Evolutionary conservation across 35 echinoderm and acorn worm genomes (phyloP).

Genomic region (Hemicentrotus pulcherrimus): DNA sequence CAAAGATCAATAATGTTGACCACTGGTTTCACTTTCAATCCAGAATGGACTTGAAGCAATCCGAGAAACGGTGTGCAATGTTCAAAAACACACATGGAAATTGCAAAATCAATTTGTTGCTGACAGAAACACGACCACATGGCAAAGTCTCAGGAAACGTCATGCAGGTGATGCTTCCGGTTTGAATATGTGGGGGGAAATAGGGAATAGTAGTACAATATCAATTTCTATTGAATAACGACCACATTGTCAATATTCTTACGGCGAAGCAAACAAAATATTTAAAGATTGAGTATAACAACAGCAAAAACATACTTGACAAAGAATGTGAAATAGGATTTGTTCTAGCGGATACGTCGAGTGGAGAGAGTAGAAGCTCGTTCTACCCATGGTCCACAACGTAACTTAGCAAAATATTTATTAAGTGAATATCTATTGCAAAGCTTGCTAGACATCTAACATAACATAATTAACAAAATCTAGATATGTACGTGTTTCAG

Average conservation of each 20-base stretch:
- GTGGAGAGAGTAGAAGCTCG: no score
- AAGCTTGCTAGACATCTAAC: neutral
- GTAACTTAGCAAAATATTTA: neutral
- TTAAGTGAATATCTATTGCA: neutral
- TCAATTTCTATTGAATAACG: neutral
- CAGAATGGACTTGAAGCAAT: neutral
- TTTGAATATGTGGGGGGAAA: neutral
- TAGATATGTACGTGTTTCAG: neutral
- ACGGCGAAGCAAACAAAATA: neutral
- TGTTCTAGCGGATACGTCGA: neutral
- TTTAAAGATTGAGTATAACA: neutral
- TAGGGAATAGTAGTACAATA: neutral
- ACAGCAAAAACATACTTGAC: neutral
- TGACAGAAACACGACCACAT: neutral
- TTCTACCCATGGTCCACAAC: neutral
- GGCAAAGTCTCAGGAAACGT: neutral
- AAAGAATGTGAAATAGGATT: neutral
- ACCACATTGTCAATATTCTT: neutral
- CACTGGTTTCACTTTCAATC: no score
- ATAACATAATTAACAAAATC: neutral
- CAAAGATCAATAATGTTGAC: no score
- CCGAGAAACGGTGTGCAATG: neutral
- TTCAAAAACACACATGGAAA: neutral
- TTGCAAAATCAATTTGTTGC: neutral
- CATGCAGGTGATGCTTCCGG: no score